Evolutionary conservation across 2,888 invertebrate species (phyloP), one percentile per base, ranked within the genome.

Genomic region (Nomada goodeniana): DNA sequence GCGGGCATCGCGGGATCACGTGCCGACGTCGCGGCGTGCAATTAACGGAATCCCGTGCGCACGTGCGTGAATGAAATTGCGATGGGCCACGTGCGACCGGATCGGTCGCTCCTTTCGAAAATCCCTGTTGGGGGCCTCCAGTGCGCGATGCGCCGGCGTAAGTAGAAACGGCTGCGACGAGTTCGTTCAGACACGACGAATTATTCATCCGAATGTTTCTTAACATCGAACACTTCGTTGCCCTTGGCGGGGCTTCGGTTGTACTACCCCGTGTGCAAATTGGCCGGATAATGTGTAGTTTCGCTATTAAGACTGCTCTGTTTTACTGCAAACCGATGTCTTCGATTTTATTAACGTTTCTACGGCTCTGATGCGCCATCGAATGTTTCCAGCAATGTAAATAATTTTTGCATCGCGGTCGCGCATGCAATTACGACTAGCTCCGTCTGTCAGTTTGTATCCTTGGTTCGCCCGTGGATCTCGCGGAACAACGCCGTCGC

Each of bases 11-110:
- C 60, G 59, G 65, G 55, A 86, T 89, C 89, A 88, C 90, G 88
- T 88, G 90, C 68, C 82, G 42, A 50, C 64, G 74, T 80, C 55
- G 69, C 70, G 82, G 75, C 83, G 80, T 70, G 88, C 89, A 90
- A 91, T 91, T 91, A 91, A 91, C 88, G 88, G 86, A 90, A 86
- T 86, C 78, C 76, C 61, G 83, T 60, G 84, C 83, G 89, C 91
- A 91, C 91, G 91, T 91, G 91, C 83, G 79, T 79, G 64, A 82
- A 84, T 71, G 80, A 68, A 84, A 80, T 29, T 63, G 72, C 64
- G 63, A 53, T 68, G 64, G 57, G 87, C 69, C 91, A 89, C 89
- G 91, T 90, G 90, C 90, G 76, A 84, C 29, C 3, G 80, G 84
- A 76, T 73, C 67, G 77, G 76, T 72, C 44, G 59, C 47, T 61